Base-by-base conservation (phyloP, 2,113 vertebrate species). In the Nesogale talazaci region DNA sequence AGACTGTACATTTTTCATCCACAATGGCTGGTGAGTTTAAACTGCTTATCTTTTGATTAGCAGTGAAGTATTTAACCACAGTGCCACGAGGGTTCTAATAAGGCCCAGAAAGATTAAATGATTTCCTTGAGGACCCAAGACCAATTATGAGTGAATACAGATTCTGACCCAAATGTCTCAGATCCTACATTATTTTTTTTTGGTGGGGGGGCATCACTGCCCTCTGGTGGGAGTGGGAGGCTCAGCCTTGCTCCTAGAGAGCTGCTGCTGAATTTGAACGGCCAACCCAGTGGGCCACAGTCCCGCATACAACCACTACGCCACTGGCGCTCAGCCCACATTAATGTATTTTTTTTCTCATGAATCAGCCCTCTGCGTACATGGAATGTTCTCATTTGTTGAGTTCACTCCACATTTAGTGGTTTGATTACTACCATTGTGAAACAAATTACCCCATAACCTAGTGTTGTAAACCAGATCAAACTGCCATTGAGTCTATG, bases 351-450 rank as follows among this genome's bases (percentile, higher is more conserved):
- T n/a, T 87, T 90, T 80, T 78, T 86, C 22, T 85, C 40, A 67
- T 61, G 65, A 4, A 46, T 72, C 7, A 77, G 36, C 5, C 40
- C 3, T 75, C 36, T 74, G 59, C 88, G 17, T 87, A 63, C 40
- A 36, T 70, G 57, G n/a, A 76, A 89, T 93, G 69, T 90, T 90
- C 52, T 92, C 65, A 78, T 86, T 87, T 89, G 40, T 52, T 84
- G 34, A 38, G 6, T 15, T 57, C 61, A 78, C 23, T 63, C 61
- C 36, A 70, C 90, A 38, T 15, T 92, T 88, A 75, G 57, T 65
- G 78, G 52, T 91, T 31, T 79, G 7, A 80, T 78, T 89, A 78
- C 56, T 87, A n/a, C 5, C 67, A 19, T 31, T 86, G n/a, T 76
- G 6, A 46, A 91, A 67, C 31, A 86, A 76, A 69, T 74, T 69